These are phyloP conservation scores for Sisor rabdophorus DNA, from an alignment of 2,113 vertebrate genomes.

Conservation along the genomic window DNA sequence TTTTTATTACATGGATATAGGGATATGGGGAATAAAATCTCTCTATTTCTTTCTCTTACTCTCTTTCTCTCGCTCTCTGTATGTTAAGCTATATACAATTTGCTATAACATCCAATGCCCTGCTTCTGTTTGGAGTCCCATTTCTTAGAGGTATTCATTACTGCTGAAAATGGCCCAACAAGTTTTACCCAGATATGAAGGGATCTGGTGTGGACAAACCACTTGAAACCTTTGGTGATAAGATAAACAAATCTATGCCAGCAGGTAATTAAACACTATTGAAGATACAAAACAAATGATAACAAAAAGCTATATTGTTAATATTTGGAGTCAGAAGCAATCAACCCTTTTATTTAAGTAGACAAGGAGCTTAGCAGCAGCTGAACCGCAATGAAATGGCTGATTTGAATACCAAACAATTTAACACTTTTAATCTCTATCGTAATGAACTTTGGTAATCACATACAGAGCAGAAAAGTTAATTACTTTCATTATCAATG, in stretches of 20 bases:
- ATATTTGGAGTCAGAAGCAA: slow-evolving; percentile 51
- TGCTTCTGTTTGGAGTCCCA: too few relatives aligned
- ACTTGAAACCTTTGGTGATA: too few relatives aligned
- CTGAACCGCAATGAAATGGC: background rate
- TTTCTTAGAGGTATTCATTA: too few relatives aligned
- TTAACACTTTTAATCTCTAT: slow-evolving; percentile 12
- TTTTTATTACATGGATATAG: too few relatives aligned
- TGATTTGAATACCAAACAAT: background rate
- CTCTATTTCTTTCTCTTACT: too few relatives aligned
- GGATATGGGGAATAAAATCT: too few relatives aligned
- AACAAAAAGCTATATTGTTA: slow-evolving; percentile 57
- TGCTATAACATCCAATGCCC: too few relatives aligned
- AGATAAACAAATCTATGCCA: slow-evolving; percentile 51
- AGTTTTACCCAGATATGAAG: too few relatives aligned
- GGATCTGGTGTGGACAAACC: too few relatives aligned
- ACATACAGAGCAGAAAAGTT: slow-evolving; percentile 41
- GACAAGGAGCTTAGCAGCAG: slow-evolving; percentile 28
- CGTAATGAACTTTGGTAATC: slow-evolving; percentile 37
- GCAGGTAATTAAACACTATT: slow-evolving; percentile 67
- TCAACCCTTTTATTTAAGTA: slow-evolving; percentile 38
- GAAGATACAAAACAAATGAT: slow-evolving; percentile 58
- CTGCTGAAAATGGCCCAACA: too few relatives aligned
- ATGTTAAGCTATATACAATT: too few relatives aligned
- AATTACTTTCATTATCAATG: slow-evolving; percentile 52
- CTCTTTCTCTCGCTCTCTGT: too few relatives aligned